Percentiles rank a stretch among this genome's conserved stretches.
phyloP scores from a whole-genome alignment of 2,113 vertebrate genomes.

The Pseudorhombus dupliciocellatus region DNA sequence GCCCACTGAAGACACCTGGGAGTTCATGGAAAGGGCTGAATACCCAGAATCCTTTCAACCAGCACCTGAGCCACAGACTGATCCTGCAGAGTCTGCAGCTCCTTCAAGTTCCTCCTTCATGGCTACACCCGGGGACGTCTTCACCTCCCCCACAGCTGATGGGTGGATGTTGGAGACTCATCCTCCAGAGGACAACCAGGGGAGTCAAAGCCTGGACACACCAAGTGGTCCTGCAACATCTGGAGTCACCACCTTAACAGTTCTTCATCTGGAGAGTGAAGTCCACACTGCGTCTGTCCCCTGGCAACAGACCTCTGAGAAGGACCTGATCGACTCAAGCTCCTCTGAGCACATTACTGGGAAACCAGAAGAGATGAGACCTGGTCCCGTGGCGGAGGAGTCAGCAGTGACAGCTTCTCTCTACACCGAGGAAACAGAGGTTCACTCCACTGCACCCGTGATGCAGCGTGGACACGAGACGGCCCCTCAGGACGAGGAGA shows the following conservation, averaged over 20 bases:
- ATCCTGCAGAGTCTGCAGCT: conserved; percentile 14
- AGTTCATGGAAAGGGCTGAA: conserved; percentile 26
- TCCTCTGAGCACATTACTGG: conserved; percentile 11
- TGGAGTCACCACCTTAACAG: conserved; percentile 20
- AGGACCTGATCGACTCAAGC: conserved; percentile 1
- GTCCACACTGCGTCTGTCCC: conserved; percentile 33
- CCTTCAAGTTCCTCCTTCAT: neutral
- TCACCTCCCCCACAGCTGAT: conserved; percentile 22
- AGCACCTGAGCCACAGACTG: conserved; percentile 31
- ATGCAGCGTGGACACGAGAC: conserved; percentile 33
- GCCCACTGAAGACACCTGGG: conserved; percentile 23
- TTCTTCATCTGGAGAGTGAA: conserved; percentile 16
- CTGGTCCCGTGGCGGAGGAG: neutral
- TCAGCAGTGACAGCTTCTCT: neutral
- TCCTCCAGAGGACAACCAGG: neutral
- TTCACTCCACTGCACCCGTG: conserved; percentile 16
- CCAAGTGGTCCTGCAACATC: conserved; percentile 4
- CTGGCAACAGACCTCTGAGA: conserved; percentile 2
- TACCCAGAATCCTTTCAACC: conserved; percentile 42
- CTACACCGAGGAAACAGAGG: conserved; percentile 18
- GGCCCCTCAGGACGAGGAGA: conserved; percentile 17
- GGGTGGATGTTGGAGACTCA: conserved; percentile 9
- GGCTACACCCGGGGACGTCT: conserved; percentile 25
- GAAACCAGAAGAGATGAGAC: conserved; percentile 22
- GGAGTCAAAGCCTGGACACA: conserved; percentile 4